Evolutionary conservation across 2,888 invertebrate genomes (phyloP), one percentile per base, ranked within the genome.

Genomic region (Trypoxylon attenuatum): DNA sequence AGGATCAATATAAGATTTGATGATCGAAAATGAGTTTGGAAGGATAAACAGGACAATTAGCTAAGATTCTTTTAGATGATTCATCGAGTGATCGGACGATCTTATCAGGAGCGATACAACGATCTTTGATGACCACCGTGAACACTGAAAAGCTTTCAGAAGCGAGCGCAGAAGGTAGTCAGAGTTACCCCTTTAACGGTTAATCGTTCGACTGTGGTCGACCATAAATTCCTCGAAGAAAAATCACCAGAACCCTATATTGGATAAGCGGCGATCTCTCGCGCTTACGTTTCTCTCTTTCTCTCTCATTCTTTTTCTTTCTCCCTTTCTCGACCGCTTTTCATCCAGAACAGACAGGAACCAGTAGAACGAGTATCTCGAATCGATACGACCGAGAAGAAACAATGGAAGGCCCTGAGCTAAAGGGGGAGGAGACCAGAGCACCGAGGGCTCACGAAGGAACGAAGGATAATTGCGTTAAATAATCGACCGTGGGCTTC

Each of bases 391-490:
- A 50, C 61, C 68, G 68, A 39, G 69, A 67, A 60, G 73, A 69
- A 75, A 75, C 73, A 77, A 77, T 75, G 73, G 59, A 60, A 47
- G 13, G 33, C 33, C 33, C 5, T 33, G 33, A 33, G 33, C 8
- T 10, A 33, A 33, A 33, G 13, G 33, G 33, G 33, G 33, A 13
- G 33, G 33, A 33, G 33, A 33, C 13, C n/a, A 33, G 13, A 33
- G 52, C 42, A 47, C 57, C 42, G 45, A 45, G 50, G 57, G 53
- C 53, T 71, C 64, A 22, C 54, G 61, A 63, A 65, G 76, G 71
- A 78, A 72, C 74, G 71, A 63, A 69, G 76, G 78, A 80, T 81
- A 81, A 81, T 81, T 79, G 75, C 78, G 80, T 80, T 81, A 81
- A 81, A 81, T 81, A 80, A 81, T 78, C 77, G 76, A 76, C 73